Conservation (phyloP, 2,113 vertebrate species). For the Vombatus ursinus region DNA sequence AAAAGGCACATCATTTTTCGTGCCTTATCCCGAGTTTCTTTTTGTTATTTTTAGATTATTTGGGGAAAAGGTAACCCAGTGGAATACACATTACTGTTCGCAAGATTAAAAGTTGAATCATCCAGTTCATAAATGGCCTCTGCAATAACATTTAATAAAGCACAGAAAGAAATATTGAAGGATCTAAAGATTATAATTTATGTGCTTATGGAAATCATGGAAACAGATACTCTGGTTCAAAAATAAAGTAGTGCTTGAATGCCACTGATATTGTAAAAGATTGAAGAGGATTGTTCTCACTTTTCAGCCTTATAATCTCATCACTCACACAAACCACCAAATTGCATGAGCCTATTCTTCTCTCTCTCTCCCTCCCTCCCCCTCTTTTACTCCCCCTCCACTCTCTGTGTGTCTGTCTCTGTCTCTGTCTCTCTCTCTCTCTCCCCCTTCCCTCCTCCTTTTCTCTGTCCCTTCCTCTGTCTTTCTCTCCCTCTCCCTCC, state of each 20-base stretch:
- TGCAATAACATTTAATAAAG: conserved; percentile 58
- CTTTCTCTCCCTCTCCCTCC: not conserved
- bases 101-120: conserved; percentile 75
- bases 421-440: not conserved
- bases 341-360: conserved; percentile 19
- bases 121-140: conserved; percentile 67
- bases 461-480: not conserved
- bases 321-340: conserved; percentile 62
- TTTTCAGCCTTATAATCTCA: conserved; percentile 64
- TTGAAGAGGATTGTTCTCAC: conserved; percentile 59
- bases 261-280: conserved; percentile 62
- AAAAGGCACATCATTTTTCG: conserved; percentile 61
- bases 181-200: conserved; percentile 57
- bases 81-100: conserved; percentile 65
- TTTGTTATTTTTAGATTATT: conserved; percentile 71
- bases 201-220: conserved; percentile 69
- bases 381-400: not conserved
- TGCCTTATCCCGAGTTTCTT: conserved; percentile 70
- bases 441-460: not conserved
- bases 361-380: not conserved
- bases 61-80: conserved; percentile 64
- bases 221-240: conserved; percentile 53
- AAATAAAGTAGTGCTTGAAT: conserved; percentile 68
- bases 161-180: conserved; percentile 58
- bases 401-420: not conserved